Evolutionary conservation across 2,797 vertebrate species (phyloP), one percentile per base, ranked within the genome.

Genomic region (Loriculus beryllinus): DNA sequence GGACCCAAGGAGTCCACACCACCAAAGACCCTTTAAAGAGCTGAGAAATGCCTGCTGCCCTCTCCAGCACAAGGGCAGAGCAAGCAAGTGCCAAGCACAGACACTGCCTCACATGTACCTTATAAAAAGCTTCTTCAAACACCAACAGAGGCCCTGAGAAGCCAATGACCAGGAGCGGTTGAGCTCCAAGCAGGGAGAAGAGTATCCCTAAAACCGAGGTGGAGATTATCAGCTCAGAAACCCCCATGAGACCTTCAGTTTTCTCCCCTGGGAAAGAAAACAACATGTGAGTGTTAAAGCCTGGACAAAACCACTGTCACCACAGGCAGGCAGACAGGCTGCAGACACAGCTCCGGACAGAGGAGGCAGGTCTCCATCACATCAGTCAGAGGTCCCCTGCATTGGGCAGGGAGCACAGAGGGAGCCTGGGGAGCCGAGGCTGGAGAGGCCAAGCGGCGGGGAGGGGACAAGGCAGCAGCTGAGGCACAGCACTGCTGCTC

Each of bases 111-210:
- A 60, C 43, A 45, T 12, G 82, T 97, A 99, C 99, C 98, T 99
- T 99, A 96, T 99, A 99, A 97, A 98, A 99, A 57, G 99, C 99
- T 97, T 99, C 99, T 96, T 99, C 99, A 94, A 99, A 99, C 93
- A 99, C 99, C 71, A 99, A 97, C 82, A 99, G 97, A 4, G 99
- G 99, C 86, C 99, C 99, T 3, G 99, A 99, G 96, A 99, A 99
- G 80, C 99, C 99, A 12, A 99, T 99, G 92, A 99, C 98, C 75
- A 99, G 99, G 65, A 99, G 98, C 0, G 99, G 99, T 95, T 99
- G 99, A 76, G 99, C 99, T 45, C 98, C 98, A 6, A 99, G 97
- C 72, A 99, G 97, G 5, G 99, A 99, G 97, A 99, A 99, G 71
- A 99, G 97, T 40, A 99, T 95, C 4, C 99, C 99, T 20, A 99